Conservation (phyloP, 2,888 invertebrate species). For the Timandra comae region DNA sequence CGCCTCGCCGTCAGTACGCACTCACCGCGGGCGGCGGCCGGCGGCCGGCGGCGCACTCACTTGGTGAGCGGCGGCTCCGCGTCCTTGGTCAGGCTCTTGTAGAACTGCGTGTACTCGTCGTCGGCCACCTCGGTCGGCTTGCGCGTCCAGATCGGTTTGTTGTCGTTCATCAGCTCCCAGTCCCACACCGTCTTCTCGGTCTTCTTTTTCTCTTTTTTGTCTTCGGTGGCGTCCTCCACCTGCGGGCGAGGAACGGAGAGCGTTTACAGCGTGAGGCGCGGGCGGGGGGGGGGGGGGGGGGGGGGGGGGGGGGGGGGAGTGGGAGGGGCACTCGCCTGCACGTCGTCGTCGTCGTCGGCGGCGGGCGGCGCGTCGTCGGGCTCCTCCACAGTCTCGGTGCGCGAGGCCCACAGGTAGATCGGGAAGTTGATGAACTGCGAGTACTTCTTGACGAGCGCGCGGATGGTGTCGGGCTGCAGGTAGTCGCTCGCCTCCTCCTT, state of each 20-base stretch:
- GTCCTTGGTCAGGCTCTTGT: constrained; percentile 96
- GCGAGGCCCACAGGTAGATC: constrained; percentile 93
- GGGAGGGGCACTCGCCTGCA: constrained; percentile 21
- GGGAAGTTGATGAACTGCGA: constrained; percentile 99
- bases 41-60: constrained; percentile 18
- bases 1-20: background rate
- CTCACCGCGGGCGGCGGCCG: background rate
- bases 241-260: constrained; percentile 45
- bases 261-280: too few species aligned
- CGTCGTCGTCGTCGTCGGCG: constrained; percentile 29
- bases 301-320: too few species aligned
- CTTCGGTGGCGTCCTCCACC: constrained; percentile 84
- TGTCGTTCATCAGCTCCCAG: constrained; percentile 97
- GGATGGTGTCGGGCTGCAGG: constrained; percentile 93
- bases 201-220: constrained; percentile 81
- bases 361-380: constrained; percentile 17
- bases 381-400: constrained; percentile 40
- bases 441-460: constrained; percentile 95
- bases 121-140: constrained; percentile 90
- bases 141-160: constrained; percentile 99
- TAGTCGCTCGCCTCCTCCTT: constrained; percentile 99
- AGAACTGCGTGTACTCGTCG: constrained; percentile 96
- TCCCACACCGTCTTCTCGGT: constrained; percentile 98
- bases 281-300: too few species aligned
- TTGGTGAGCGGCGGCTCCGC: constrained; percentile 87